Evolutionary conservation across 1,140 invertebrate genomes (phyloP).

Genomic region (Sitobion miscanthi): DNA sequence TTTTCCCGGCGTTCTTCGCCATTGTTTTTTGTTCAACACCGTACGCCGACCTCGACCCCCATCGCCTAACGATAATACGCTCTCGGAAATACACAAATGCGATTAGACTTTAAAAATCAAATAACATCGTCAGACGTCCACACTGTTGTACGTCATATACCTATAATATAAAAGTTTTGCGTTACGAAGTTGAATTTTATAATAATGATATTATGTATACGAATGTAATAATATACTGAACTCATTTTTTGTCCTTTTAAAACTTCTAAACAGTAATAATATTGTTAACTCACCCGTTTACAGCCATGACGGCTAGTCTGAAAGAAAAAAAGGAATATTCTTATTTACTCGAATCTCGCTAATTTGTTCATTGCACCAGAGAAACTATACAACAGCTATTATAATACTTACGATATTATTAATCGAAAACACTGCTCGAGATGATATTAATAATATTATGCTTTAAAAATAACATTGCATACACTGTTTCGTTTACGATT

Average conservation of each 20-base stretch:
- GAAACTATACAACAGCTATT: not conserved
- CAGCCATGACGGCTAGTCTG: not conserved
- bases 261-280: not conserved
- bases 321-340: not conserved
- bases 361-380: not conserved
- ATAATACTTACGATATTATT: not conserved
- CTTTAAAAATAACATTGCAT: not conserved
- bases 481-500: not conserved
- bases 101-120: constrained; percentile 17
- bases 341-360: not conserved
- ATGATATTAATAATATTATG: not conserved
- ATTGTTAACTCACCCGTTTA: not conserved
- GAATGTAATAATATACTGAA: not conserved
- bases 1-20: not conserved
- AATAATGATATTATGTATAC: constrained; percentile 10
- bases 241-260: not conserved
- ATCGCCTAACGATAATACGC: not conserved
- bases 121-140: not conserved
- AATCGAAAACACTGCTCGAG: not conserved
- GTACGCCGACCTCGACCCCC: not conserved
- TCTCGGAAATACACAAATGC: not conserved
- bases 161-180: not conserved
- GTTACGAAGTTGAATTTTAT: not conserved
- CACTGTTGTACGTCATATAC: not conserved
- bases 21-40: not conserved